These are phyloP conservation scores for Dromiciops gliroides DNA, from an alignment of 2,113 vertebrate genomes.

Conservation along the genomic window DNA sequence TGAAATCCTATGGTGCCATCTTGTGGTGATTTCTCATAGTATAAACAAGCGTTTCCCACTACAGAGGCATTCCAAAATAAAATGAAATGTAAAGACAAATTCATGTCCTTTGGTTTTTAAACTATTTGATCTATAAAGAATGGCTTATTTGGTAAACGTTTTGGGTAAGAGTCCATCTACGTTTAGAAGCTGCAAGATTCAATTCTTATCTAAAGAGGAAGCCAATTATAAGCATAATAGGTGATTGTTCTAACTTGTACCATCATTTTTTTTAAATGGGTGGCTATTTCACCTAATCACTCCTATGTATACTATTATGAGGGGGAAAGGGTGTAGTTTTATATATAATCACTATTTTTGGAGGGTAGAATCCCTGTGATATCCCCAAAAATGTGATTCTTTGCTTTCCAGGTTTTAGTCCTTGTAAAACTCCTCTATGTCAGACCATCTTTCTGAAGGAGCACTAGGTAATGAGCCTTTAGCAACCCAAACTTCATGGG, in stretches of 20 bases:
- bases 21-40: slow-evolving; percentile 66
- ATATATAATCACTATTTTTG: too few relatives aligned
- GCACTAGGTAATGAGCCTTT: neutral
- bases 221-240: neutral
- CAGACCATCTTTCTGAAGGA: neutral
- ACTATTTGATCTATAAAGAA: neutral
- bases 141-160: neutral
- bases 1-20: slow-evolving; percentile 71
- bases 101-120: neutral
- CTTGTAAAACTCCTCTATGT: neutral
- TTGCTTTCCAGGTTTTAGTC: neutral
- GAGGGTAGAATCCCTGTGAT: neutral
- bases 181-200: neutral
- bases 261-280: neutral
- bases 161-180: neutral
- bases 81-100: slow-evolving; percentile 1
- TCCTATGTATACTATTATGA: neutral
- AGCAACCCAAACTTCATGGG: neutral
- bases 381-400: neutral
- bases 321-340: neutral
- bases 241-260: neutral
- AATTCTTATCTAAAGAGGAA: neutral
- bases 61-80: neutral
- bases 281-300: neutral
- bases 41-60: neutral